Conservation (phyloP, 2,113 vertebrate species). For the Lepus timidus region DNA sequence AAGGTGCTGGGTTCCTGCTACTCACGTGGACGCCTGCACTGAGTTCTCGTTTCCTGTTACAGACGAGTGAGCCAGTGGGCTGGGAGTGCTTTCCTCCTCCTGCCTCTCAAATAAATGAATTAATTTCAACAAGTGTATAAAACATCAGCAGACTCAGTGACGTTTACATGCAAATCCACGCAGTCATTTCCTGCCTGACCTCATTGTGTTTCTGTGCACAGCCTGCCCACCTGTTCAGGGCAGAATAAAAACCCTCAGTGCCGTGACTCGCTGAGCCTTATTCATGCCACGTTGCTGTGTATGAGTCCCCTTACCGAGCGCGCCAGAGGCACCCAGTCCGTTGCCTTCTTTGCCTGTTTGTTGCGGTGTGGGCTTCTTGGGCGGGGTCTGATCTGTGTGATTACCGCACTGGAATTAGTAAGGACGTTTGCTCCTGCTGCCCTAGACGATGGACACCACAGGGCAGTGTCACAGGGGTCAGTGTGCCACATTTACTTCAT, state of each 20-base stretch:
- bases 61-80: too few species aligned
- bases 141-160: neutral
- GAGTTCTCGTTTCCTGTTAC: too few species aligned
- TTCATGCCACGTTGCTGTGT: too few species aligned
- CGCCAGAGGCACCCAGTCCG: neutral
- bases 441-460: neutral
- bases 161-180: neutral
- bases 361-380: neutral
- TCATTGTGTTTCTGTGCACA: neutral
- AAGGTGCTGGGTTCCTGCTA: too few species aligned
- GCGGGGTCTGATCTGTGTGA: neutral
- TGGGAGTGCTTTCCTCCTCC: too few species aligned
- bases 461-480: neutral
- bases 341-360: neutral
- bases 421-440: neutral
- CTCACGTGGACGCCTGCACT: too few species aligned
- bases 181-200: neutral
- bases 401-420: neutral
- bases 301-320: neutral
- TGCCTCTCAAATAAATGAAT: too few species aligned
- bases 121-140: neutral
- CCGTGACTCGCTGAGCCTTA: too few species aligned
- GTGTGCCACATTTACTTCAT: neutral
- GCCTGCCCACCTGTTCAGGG: neutral
- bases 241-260: neutral